Base-by-base conservation (phyloP, 2,797 vertebrate species). In the Chaetophractus vellerosus region DNA sequence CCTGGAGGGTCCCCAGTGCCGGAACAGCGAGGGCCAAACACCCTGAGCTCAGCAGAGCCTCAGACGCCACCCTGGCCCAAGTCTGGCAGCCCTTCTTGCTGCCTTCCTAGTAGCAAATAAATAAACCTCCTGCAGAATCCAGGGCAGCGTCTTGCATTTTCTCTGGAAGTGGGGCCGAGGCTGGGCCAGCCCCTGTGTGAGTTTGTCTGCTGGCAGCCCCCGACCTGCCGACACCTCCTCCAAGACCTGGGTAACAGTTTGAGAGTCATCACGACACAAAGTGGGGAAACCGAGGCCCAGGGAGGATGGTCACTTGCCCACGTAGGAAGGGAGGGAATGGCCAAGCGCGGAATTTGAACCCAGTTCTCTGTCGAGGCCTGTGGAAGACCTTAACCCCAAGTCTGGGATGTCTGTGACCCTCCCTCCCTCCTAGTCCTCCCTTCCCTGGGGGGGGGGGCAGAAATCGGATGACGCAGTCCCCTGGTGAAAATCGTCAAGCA, bases 51-150 rank as follows among this genome's bases (percentile, higher is more conserved):
- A 10, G 59, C 4, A 0, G 11, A 68, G 14, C 33, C 36, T 23
- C 36, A 12, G 19, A 31, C 0, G 0, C 48, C 18, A 1, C 9
- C 0, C 50, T 72, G 23, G 72, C 59, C 24, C 28, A n/a, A 48
- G 8, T 19, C 59, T 52, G 45, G 33, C 45, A 9, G 26, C n/a
- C 71, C 26, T 4, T 24, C 8, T 50, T 12, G 2, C 11, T 16
- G 8, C 36, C 12, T 76, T 23, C 31, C 61, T 7, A 31, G 16
- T 4, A 31, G 68, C 21, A 75, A 93, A 95, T 87, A 93, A 97
- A 96, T 59, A 38, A 76, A 74, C 61, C 14, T 55, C 36, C 23
- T 28, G 82, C 82, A 93, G 36, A 93, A 92, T 59, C 41, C 33
- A 21, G 57, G 92, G 71, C 52, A 89, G 28, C 5, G 24, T 57